Evolutionary conservation across 2,113 vertebrate genomes (phyloP).

Genomic region (Tyto alba): DNA sequence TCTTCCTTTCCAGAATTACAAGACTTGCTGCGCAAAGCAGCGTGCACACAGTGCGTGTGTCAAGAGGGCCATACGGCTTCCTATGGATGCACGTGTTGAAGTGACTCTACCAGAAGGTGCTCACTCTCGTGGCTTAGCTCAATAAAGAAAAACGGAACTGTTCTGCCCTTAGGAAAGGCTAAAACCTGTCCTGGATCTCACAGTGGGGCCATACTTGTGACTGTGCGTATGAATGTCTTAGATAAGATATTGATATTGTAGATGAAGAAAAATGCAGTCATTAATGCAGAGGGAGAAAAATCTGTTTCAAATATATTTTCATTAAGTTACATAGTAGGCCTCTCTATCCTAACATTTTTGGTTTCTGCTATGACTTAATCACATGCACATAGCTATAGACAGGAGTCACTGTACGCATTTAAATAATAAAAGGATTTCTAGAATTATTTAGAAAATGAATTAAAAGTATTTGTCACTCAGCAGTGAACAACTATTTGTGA

Average conservation of each 20-base stretch:
- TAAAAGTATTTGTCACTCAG: background rate
- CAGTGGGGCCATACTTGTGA: background rate
- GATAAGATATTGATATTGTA: background rate
- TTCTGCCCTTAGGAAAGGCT: background rate
- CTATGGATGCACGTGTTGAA: fast-evolving
- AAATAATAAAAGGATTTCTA: slow-evolving; percentile 4
- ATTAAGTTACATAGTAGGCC: background rate
- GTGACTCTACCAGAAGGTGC: background rate
- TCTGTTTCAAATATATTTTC: background rate
- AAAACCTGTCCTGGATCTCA: background rate
- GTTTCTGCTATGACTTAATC: background rate
- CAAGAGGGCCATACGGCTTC: fast-evolving
- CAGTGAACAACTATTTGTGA: background rate
- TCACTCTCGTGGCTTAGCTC: background rate
- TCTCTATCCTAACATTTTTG: background rate
- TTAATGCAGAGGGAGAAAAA: background rate
- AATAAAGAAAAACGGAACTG: background rate
- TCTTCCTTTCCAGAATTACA: background rate
- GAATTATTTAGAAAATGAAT: background rate
- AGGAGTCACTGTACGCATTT: background rate
- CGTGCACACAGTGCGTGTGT: fast-evolving
- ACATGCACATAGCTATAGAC: background rate
- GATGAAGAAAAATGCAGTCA: background rate
- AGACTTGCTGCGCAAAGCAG: background rate
- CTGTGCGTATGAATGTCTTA: background rate